A percentile compares a stretch with the other conserved stretches of the same genome.
phyloP scores from a whole-genome alignment of 2,797 vertebrate species.

The Alfaro cultratus region DNA sequence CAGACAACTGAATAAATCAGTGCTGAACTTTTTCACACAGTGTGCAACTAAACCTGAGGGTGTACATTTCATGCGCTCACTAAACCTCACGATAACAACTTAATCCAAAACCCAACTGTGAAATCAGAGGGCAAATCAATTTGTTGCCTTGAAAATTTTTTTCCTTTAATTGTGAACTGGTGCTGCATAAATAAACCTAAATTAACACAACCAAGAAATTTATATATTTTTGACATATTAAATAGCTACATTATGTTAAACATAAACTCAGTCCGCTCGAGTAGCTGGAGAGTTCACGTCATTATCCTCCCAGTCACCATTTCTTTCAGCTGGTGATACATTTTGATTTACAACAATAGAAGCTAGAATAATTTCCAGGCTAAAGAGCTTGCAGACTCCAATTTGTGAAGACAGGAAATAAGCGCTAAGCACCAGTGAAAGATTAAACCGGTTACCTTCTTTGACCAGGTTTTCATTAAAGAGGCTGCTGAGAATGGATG shows the following conservation, averaged over 20 bases:
- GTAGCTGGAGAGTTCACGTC: not conserved
- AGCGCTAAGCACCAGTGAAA: not conserved
- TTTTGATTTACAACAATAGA: constrained; percentile 1
- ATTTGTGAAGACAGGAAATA: not conserved
- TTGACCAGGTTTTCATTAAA: constrained; percentile 98
- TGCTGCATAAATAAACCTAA: not conserved
- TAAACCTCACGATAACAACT: not conserved
- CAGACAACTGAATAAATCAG: not conserved
- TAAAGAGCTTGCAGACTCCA: not conserved
- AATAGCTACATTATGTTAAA: not conserved
- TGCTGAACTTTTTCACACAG: not conserved
- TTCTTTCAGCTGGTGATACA: not conserved
- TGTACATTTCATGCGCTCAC: not conserved
- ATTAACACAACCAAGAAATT: not conserved
- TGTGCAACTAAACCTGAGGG: not conserved
- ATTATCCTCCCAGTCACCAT: too few relatives aligned
- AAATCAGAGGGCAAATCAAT: not conserved
- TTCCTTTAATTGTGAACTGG: not conserved
- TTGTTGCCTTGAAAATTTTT: not conserved
- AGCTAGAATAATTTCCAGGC: not conserved
- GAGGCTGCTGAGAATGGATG: constrained; percentile 94
- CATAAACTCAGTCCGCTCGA: not conserved
- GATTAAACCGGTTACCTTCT: constrained; percentile 83
- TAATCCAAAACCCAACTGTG: not conserved
- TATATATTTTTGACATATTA: not conserved